Evolutionary conservation across 2,113 vertebrate genomes (phyloP), one percentile per base, ranked within the genome.

Genomic region (Neodontobutis hainanensis): DNA sequence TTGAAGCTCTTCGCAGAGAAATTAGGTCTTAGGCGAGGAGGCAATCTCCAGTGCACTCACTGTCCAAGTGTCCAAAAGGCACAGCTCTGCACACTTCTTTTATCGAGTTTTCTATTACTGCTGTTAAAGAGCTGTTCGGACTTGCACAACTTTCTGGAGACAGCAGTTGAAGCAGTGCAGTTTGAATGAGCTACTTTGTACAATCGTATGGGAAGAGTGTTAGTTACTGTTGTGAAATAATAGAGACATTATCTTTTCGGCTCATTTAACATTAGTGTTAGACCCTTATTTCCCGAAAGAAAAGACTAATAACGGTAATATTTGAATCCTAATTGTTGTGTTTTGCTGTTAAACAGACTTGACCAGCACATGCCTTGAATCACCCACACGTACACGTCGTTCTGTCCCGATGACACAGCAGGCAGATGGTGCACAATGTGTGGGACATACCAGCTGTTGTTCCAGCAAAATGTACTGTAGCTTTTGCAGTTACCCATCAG

Each of bases 391-490:
- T 87, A 83, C 81, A 85, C 88, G 69, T 81, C 65, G 85, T 86
- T 68, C 87, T 78, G 77, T 84, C 78, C 78, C 11, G 51, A 64
- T 89, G 87, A 89, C 85, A 84, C 65, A 50, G 65, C 60, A 82
- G 78, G 84, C 89, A 90, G 86, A 90, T 86, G 89, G 83, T 81
- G 80, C 60, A 1, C 56, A 86, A 81, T 79, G 85, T 84, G 87
- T 88, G 82, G 85, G 88, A 88, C 77, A 85, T 65, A 83, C 82
- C 85, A 89, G 83, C 83, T 86, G 87, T 88, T 89, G 72, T 73
- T 83, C 63, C 75, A 80, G 72, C 55, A 84, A 65, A 78, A 70
- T 65, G 59, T 27, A 40, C 57, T 63, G 43, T 7, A 7, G n/a
- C 55, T 9, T 47, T 44, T 55, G 38, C 58, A 59, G 14, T 70